phyloP scores from a whole-genome alignment of 1,140 invertebrate species.

The Parasteatoda tepidariorum region DNA sequence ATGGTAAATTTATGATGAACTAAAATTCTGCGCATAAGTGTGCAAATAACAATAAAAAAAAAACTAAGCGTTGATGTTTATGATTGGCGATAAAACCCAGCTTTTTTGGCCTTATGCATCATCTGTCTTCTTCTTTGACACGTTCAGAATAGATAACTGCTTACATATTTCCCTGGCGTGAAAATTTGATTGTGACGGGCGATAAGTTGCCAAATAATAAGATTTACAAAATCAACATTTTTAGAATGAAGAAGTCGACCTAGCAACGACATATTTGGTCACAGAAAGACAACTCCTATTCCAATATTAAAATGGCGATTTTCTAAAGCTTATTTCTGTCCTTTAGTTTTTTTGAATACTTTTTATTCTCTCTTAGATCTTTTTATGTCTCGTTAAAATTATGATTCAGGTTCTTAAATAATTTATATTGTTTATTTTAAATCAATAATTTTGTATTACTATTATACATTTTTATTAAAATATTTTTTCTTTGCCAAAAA shows the following conservation, averaged over 20 bases:
- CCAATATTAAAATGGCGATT: too few species aligned
- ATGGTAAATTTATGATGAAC: background rate
- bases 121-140: conserved; percentile 26
- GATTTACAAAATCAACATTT: background rate
- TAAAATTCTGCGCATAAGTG: background rate
- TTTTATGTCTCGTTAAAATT: too few species aligned
- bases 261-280: background rate
- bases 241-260: too few species aligned
- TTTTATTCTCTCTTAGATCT: too few species aligned
- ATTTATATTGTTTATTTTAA: too few species aligned
- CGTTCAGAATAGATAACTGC: conserved; percentile 26
- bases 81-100: conserved; percentile 22
- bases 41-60: background rate
- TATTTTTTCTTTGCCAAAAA: too few species aligned
- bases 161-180: conserved; percentile 20
- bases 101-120: conserved; percentile 15
- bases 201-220: conserved; percentile 50
- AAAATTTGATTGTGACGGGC: conserved; percentile 37
- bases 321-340: too few species aligned
- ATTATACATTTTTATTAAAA: too few species aligned
- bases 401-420: too few species aligned
- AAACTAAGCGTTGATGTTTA: conserved; percentile 32
- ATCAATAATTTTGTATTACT: too few species aligned
- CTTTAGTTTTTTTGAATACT: too few species aligned
- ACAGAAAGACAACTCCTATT: too few species aligned